Base-by-base conservation (phyloP, 2,888 invertebrate genomes). In the Cantharis flavilabris region DNA sequence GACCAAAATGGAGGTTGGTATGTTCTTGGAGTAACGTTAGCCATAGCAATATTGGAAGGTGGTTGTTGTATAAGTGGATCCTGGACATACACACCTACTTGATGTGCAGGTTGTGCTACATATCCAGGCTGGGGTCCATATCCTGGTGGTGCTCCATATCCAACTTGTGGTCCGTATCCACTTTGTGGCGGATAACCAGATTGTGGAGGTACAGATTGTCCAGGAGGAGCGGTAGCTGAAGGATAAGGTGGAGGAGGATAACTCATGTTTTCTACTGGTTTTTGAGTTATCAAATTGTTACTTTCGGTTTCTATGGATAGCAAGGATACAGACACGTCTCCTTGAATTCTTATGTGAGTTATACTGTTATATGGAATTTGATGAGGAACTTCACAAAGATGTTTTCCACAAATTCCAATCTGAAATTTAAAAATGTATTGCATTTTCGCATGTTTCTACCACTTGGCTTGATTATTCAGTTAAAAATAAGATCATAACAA, bases 311-410 rank as follows among this genome's bases (percentile, higher is more conserved):
- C 94, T 87, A 92, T 93, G 26, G 91, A 91, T 65, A 96, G 91
- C 75, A 92, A 89, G 77, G 91, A 90, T 1, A 96, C 83, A 81
- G 90, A 89, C 1, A 95, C 92, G 83, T 96, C 95, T 0, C 96
- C 96, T 84, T 95, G 94, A 14, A 96, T 90, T 0, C 93, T 91
- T 23, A 97, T 81, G 86, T 94, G 93, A 0, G 92, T 90, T 33
- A 95, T 91, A 79, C 91, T 76, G 28, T 92, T 90, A 83, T 90
- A 90, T 0, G 95, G 93, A 69, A 95, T 86, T 70, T 96, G 91
- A 85, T 96, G 94, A 1, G 89, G 88, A 87, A 95, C 96, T 89
- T 95, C 94, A 73, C 93, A 90, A 87, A 94, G 95, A 84, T 96
- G 76, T 62, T 72, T 62, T 14, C 71, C 76, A 26, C 71, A 71